Conservation (phyloP, 2,113 vertebrate genomes). For the Egretta garzetta region DNA sequence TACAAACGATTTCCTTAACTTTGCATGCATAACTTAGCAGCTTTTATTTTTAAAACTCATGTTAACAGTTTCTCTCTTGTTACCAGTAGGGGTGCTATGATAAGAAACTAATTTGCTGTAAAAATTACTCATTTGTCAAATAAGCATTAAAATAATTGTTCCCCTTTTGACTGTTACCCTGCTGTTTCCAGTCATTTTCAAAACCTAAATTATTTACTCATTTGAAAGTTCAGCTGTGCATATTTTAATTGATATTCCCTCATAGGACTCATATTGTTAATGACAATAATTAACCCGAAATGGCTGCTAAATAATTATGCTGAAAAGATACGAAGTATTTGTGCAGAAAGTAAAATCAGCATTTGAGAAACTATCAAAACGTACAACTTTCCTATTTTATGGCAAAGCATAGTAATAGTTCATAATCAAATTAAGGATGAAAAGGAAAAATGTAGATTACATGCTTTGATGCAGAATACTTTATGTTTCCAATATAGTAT, state of each 20-base stretch:
- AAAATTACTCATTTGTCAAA: conserved; percentile 93
- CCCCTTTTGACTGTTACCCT: conserved; percentile 96
- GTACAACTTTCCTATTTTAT: conserved; percentile 78
- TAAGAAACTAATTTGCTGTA: conserved; percentile 94
- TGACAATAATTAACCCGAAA: conserved; percentile 98
- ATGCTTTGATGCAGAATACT: conserved; percentile 77
- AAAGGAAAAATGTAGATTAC: conserved; percentile 75
- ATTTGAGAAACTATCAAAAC: conserved; percentile 81
- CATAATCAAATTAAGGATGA: conserved; percentile 84
- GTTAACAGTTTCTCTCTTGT: conserved; percentile 78
- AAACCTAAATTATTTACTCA: conserved; percentile 95
- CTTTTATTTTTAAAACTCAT: conserved; percentile 81
- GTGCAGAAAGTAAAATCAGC: conserved; percentile 82
- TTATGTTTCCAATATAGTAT: conserved; percentile 79
- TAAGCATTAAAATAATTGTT: conserved; percentile 99
- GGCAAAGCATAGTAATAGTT: conserved; percentile 77
- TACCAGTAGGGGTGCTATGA: conserved; percentile 87
- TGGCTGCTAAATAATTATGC: conserved; percentile 95
- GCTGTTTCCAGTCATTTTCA: conserved; percentile 94
- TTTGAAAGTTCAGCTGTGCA: conserved; percentile 85
- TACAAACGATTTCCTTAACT: conserved; percentile 82
- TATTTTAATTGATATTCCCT: conserved; percentile 93
- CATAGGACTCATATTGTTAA: conserved; percentile 93
- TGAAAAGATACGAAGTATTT: conserved; percentile 81
- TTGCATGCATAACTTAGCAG: conserved; percentile 83